Conservation (phyloP, 2,888 invertebrate genomes). For the Xestia ashworthii region DNA sequence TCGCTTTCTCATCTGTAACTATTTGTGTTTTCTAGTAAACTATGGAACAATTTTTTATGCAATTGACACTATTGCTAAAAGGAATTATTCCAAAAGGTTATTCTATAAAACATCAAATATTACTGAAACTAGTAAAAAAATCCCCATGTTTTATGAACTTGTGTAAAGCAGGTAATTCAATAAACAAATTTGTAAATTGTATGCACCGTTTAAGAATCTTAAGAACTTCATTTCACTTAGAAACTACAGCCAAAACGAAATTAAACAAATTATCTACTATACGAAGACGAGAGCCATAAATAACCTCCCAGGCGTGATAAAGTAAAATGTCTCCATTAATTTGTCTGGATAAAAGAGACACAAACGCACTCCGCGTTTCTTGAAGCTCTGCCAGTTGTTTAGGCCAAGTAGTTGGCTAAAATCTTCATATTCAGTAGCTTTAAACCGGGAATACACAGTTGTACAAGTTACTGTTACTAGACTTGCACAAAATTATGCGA, state of each 20-base stretch:
- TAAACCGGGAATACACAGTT: neutral
- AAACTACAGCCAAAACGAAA: neutral
- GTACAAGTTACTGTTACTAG: neutral
- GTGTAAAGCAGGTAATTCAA: no score
- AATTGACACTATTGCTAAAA: no score
- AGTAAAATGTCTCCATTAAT: slow-evolving; percentile 45
- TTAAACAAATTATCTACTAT: slow-evolving; percentile 10
- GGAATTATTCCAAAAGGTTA: no score
- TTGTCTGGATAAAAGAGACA: slow-evolving; percentile 37
- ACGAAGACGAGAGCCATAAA: slow-evolving; percentile 23
- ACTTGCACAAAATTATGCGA: slow-evolving; percentile 1
- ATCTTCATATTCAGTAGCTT: slow-evolving; percentile 41
- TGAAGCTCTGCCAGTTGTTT: slow-evolving; percentile 57
- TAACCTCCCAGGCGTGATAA: slow-evolving; percentile 31
- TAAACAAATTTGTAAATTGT: neutral
- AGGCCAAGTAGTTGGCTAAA: slow-evolving; percentile 35
- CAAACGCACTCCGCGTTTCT: slow-evolving; percentile 38
- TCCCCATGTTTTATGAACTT: no score
- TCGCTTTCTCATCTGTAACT: no score
- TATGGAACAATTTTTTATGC: neutral
- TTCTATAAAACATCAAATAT: no score
- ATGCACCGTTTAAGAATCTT: neutral
- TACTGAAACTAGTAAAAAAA: no score
- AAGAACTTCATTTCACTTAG: neutral
- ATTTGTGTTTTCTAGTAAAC: neutral